Base-by-base conservation (phyloP, 2,888 invertebrate genomes). In the Diloba caeruleocephala region DNA sequence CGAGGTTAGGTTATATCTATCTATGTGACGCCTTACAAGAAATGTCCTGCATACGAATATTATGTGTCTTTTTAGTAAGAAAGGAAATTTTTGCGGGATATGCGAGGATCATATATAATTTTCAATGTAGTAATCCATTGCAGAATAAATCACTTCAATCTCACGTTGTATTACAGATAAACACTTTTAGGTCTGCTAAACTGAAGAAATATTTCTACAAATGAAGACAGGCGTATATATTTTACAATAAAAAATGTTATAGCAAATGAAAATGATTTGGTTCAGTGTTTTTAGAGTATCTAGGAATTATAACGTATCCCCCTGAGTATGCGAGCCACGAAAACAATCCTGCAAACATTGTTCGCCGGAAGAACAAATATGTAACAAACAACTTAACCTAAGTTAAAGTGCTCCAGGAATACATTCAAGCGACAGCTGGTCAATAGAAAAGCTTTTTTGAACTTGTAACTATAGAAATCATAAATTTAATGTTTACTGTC, bases 271-370 rank as follows among this genome's bases (percentile, higher is more conserved):
- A n/a, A n/a, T n/a, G n/a, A n/a, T n/a, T n/a, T n/a, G n/a, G n/a
- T n/a, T n/a, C n/a, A n/a, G n/a, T n/a, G n/a, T 37, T 25, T 44
- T 37, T 41, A 34, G 19, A 28, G 23, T 32, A 28, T 39, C 9
- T 29, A 21, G 28, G 28, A 34, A 34, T 26, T 37, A 19, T 29
- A 31, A 38, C 17, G 15, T 54, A 19, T 36, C 14, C 31, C 5
- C 31, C 5, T 6, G 5, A 38, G 34, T 25, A 64, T 65, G 46
- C 53, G 17, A 10, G 44, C 31, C 63, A 64, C 62, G 51, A 48
- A 62, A 48, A 56, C 51, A 67, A 56, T 67, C 50, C 39, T 32
- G 44, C 41, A 33, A 25, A 33, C 29, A 32, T 36, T 25, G 31
- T 23, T 29, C 29, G 44, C 36, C 9, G 8, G 15, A 26, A 15